phyloP scores from a whole-genome alignment of 2,888 invertebrate genomes.

The Trichopoda pennipes region DNA sequence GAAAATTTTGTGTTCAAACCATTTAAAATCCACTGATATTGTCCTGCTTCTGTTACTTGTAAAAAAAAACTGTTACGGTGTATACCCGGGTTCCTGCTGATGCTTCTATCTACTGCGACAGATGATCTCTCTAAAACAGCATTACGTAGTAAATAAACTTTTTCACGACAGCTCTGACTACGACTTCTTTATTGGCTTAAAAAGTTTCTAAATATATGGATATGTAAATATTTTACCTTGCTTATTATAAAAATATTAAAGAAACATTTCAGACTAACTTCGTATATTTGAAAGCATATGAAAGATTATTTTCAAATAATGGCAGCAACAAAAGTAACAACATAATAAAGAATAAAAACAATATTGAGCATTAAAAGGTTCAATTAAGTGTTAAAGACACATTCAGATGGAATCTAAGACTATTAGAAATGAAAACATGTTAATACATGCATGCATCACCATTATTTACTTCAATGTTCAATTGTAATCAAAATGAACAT shows the following conservation, averaged over 20 bases:
- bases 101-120: too few relatives aligned
- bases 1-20: too few relatives aligned
- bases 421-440: constrained; percentile 39
- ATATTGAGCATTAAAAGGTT: constrained; percentile 66
- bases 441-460: constrained; percentile 25
- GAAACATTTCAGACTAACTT: background rate
- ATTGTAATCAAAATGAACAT: background rate
- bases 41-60: too few relatives aligned
- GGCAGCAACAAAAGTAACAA: constrained; percentile 8
- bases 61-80: too few relatives aligned
- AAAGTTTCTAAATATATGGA: too few relatives aligned
- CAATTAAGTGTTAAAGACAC: constrained; percentile 71
- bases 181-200: too few relatives aligned
- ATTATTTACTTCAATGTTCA: constrained; percentile 14
- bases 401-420: constrained; percentile 49
- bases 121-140: too few relatives aligned
- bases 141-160: too few relatives aligned
- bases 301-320: constrained; percentile 62
- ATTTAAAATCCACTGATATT: too few relatives aligned
- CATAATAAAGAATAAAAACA: constrained; percentile 29
- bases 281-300: background rate
- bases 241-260: background rate
- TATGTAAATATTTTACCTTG: too few relatives aligned
- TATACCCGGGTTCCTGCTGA: too few relatives aligned
- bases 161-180: too few relatives aligned